Base-by-base conservation (phyloP, 2,888 invertebrate species). In the Pollenia labialis region DNA sequence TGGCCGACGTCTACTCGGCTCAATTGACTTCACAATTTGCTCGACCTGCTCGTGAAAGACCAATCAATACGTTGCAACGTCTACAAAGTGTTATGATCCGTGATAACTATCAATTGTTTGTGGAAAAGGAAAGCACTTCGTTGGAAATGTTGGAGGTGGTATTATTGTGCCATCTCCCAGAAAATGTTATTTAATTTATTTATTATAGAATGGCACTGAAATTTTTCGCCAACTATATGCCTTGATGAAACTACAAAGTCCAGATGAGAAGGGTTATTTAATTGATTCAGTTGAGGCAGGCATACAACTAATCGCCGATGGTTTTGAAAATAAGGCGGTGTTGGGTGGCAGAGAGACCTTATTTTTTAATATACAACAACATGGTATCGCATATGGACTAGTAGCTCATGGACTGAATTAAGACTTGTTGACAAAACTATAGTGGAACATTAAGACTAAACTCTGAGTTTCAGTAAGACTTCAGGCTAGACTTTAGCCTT, bases 1-100 rank as follows among this genome's bases (percentile, higher is more conserved):
- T 97, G 69, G 96, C 96, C 0, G 96, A 96, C 91, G 96, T 97
- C 94, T 97, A 97, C 91, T 96, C 96, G 0, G 96, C 97, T 0
- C 96, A 96, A 92, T 92, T 97, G 86, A 97, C 96, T 11, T 96
- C 96, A 4, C 93, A 97, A 40, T 94, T 97, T 81, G 96, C 97
- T 0, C 94, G 95, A 71, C 97, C 97, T 3, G 96, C 96, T 0
- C 94, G 95, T 89, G 97, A 97, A 91, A 94, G 94, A 56, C 95
- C 96, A 0, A 95, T 97, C 44, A 93, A 96, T 60, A 95, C 95
- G 9, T 91, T 97, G 68, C 94, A 94, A 69, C 95, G 95, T 50
- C 90, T 97, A 46, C 96, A 96, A 89, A 93, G 94, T 2, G 96
- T 95, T 0, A 96, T 97, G 96, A 93, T 94, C 60, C 93, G 94